Evolutionary conservation across 2,888 invertebrate genomes (phyloP).

Genomic region (Prosopocoilus inquinatus): DNA sequence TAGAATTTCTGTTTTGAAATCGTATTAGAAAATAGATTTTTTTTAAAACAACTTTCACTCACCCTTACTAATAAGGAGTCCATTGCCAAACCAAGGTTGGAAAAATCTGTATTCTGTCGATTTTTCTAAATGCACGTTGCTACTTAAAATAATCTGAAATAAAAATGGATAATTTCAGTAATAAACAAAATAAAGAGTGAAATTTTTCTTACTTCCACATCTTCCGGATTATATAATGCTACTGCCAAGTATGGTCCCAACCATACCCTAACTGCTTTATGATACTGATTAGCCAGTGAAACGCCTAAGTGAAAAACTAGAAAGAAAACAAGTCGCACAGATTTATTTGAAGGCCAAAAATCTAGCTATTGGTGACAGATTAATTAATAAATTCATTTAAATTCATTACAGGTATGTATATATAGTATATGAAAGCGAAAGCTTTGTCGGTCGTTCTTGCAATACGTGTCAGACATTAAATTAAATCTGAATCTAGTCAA

Average conservation of each 20-base stretch:
- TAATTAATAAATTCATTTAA: too few relatives aligned
- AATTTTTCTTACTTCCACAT: conserved; percentile 25
- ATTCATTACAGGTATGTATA: too few relatives aligned
- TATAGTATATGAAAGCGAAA: too few relatives aligned
- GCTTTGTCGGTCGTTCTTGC: too few relatives aligned
- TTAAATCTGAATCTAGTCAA: too few relatives aligned
- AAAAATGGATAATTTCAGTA: not conserved
- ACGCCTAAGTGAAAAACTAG: conserved; percentile 18
- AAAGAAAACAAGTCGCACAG: not conserved
- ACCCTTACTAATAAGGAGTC: conserved; percentile 29
- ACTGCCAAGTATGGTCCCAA: conserved; percentile 25
- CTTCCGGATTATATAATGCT: conserved; percentile 28
- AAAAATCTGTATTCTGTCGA: conserved; percentile 28
- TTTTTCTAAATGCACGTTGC: conserved; percentile 30
- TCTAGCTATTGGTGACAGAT: too few relatives aligned
- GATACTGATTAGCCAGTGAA: conserved; percentile 15
- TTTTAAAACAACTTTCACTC: not conserved
- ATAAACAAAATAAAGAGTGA: not conserved
- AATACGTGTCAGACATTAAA: too few relatives aligned
- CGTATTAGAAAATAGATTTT: not conserved
- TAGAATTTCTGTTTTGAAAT: too few relatives aligned
- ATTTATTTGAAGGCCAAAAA: too few relatives aligned
- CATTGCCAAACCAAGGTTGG: conserved; percentile 32
- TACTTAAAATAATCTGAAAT: conserved; percentile 27
- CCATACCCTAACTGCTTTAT: conserved; percentile 26